A percentile compares a stretch with the other conserved stretches of the same genome.
Conservation (phyloP, 1,140 invertebrate genomes). For the Sinella curviseta region DNA sequence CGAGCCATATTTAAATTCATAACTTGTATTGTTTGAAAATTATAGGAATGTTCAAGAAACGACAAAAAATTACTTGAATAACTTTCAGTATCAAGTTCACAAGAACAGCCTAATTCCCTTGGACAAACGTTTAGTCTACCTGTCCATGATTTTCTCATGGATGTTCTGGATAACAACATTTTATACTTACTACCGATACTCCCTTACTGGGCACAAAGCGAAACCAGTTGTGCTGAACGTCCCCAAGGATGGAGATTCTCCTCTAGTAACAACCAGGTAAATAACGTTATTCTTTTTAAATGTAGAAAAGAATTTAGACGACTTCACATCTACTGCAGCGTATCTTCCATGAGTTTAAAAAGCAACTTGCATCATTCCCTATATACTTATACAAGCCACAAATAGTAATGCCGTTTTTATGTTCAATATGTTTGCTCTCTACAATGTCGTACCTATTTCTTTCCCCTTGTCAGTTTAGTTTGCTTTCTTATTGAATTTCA, state of each 20-base stretch:
- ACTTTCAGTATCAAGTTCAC: background rate
- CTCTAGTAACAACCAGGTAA: slow-evolving; percentile 9
- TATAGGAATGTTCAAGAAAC: background rate
- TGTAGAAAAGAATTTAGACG: background rate
- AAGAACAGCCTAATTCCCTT: slow-evolving; percentile 30
- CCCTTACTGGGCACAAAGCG: slow-evolving; percentile 3
- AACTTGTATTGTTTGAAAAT: background rate
- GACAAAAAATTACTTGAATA: background rate
- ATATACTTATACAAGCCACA: no score
- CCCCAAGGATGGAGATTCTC: slow-evolving; percentile 20
- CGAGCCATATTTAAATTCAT: background rate
- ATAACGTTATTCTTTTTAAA: background rate
- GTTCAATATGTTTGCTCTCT: no score
- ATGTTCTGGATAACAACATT: slow-evolving; percentile 44
- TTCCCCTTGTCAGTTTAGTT: no score
- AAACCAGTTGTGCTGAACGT: slow-evolving; percentile 22
- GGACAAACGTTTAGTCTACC: slow-evolving; percentile 39
- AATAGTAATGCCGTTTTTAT: no score
- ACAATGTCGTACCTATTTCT: no score
- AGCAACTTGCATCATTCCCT: no score
- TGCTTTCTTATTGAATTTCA: no score
- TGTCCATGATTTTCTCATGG: slow-evolving; percentile 40
- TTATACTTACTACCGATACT: slow-evolving; percentile 37
- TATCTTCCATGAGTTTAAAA: no score
- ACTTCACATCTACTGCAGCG: no score